Evolutionary conservation across 2,797 vertebrate genomes (phyloP).

Genomic region (Schizopygopsis pylzovi): DNA sequence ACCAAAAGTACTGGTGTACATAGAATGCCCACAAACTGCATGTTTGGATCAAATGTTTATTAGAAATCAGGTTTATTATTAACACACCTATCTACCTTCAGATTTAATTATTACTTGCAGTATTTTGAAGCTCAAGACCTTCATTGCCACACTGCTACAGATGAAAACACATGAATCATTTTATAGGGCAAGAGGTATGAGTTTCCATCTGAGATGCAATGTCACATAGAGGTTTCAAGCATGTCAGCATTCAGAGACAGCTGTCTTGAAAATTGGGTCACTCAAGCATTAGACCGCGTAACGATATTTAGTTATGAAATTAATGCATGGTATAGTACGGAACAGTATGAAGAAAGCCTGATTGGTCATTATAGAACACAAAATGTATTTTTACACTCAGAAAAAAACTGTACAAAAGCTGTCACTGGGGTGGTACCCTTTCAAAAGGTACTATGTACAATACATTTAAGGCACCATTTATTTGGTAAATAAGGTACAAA

Average conservation of each 20-base stretch:
- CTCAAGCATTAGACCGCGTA: background rate
- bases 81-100: too few relatives aligned
- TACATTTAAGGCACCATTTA: background rate
- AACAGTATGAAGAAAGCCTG: background rate
- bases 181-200: background rate
- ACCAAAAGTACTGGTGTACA: too few relatives aligned
- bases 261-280: slow-evolving; percentile 33
- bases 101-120: background rate
- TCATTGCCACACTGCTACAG: slow-evolving; percentile 9
- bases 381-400: background rate
- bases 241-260: background rate
- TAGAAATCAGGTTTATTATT: too few relatives aligned
- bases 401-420: background rate
- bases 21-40: too few relatives aligned
- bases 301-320: background rate
- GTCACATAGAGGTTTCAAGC: slow-evolving; percentile 18
- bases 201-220: slow-evolving; percentile 23
- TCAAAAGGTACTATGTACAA: background rate
- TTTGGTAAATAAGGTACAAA: background rate
- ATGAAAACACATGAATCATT: slow-evolving; percentile 25
- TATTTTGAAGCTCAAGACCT: background rate
- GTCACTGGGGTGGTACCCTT: background rate
- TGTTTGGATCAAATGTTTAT: too few relatives aligned
- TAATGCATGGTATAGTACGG: background rate
- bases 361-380: background rate